These are phyloP conservation scores for Elegia similella DNA, from an alignment of 2,888 invertebrate species.

Conservation along the genomic window DNA sequence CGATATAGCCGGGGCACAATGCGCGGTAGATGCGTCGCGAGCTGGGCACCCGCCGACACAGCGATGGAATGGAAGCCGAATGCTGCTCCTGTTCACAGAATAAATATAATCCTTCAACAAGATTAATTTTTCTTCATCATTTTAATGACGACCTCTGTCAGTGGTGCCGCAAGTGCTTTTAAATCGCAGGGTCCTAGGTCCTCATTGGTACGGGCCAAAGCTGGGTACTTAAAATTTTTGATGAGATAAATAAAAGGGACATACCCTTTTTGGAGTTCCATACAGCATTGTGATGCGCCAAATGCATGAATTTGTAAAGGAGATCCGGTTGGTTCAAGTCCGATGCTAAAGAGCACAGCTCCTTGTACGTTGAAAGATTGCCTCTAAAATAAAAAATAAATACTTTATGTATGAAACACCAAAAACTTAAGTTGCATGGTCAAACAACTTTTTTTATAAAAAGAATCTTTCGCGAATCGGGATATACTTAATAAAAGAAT, in stretches of 20 bases:
- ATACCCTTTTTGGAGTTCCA: slow-evolving; percentile 95
- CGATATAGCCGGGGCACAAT: slow-evolving; percentile 94
- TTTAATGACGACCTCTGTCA: no score
- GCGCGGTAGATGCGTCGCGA: slow-evolving; percentile 90
- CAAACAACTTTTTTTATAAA: no score
- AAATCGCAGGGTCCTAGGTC: no score
- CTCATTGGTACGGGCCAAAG: no score
- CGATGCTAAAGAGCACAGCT: slow-evolving; percentile 95
- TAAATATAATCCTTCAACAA: background rate
- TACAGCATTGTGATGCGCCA: slow-evolving; percentile 95
- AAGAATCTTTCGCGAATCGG: no score
- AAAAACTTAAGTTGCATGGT: no score
- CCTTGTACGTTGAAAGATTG: slow-evolving; percentile 95
- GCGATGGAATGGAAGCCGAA: slow-evolving; percentile 95
- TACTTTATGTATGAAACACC: background rate
- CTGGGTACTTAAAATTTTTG: no score
- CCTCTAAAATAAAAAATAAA: slow-evolving; percentile 80
- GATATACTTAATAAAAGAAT: no score
- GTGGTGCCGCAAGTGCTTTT: no score
- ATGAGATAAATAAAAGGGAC: background rate
- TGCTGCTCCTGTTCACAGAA: slow-evolving; percentile 86
- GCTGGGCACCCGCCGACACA: slow-evolving; percentile 90
- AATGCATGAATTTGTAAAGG: slow-evolving; percentile 97
- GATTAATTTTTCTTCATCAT: no score
- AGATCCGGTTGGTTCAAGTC: slow-evolving; percentile 97